These are phyloP conservation scores for Loxodonta africana DNA, from an alignment of 2,113 vertebrate genomes.

Conservation along the genomic window DNA sequence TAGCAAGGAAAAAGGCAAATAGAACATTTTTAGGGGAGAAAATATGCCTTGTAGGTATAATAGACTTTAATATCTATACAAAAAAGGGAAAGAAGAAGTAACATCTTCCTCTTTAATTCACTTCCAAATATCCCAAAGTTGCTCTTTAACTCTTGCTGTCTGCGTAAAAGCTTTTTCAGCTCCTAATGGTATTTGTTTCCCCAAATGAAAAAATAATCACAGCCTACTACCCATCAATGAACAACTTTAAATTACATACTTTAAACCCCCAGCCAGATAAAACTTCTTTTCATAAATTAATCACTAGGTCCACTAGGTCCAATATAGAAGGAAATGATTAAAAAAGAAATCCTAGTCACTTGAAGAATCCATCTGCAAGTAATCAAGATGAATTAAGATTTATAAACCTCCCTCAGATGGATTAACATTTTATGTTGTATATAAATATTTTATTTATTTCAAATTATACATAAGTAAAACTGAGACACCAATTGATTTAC, in stretches of 20 bases:
- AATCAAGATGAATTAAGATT: conserved; percentile 26
- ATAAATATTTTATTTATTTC: conserved; percentile 43
- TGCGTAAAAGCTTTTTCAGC: not conserved
- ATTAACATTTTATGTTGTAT: not conserved
- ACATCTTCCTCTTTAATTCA: not conserved
- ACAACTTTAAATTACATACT: conserved; percentile 24
- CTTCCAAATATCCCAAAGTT: not conserved
- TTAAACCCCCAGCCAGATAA: not conserved
- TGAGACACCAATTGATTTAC: not conserved
- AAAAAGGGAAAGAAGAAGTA: not conserved
- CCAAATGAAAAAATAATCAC: not conserved
- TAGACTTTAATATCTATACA: not conserved
- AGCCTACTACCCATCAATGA: not conserved
- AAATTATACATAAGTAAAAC: conserved; percentile 2
- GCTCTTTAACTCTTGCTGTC: not conserved
- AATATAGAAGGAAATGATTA: not conserved
- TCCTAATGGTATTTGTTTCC: not conserved
- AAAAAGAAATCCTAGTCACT: not conserved
- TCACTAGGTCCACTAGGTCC: not conserved
- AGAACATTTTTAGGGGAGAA: not conserved
- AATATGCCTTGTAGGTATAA: not conserved
- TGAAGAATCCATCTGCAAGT: not conserved
- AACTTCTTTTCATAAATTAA: not conserved
- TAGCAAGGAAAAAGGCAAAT: not conserved
- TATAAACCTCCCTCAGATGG: not conserved